phyloP scores from a whole-genome alignment of 2,797 vertebrate species.

The Ambastaia sidthimunki region DNA sequence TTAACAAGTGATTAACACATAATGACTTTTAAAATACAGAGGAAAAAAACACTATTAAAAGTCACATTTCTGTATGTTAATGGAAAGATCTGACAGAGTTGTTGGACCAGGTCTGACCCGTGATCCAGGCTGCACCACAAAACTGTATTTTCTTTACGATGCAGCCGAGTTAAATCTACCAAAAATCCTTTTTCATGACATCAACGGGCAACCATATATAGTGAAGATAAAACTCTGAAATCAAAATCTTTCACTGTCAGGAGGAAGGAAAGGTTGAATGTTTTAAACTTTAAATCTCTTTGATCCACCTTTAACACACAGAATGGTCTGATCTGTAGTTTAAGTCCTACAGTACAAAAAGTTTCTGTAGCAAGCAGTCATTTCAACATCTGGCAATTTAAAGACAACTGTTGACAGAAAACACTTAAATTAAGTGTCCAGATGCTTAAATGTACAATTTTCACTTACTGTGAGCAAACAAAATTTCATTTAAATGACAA shows the following conservation, averaged over 20 bases:
- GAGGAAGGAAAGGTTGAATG: slow-evolving; percentile 23
- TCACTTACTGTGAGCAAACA: not conserved
- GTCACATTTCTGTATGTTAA: slow-evolving; percentile 13
- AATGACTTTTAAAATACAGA: slow-evolving; percentile 21
- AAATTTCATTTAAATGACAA: slow-evolving; percentile 26
- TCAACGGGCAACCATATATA: slow-evolving; percentile 39
- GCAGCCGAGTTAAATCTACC: slow-evolving; percentile 18
- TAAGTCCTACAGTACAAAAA: slow-evolving; percentile 22
- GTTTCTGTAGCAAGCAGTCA: slow-evolving; percentile 21
- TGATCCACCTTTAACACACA: slow-evolving; percentile 26
- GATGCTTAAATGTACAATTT: not conserved
- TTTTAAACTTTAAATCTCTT: slow-evolving; percentile 29
- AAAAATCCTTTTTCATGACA: slow-evolving; percentile 31
- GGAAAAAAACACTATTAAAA: slow-evolving; percentile 37
- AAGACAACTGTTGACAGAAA: slow-evolving; percentile 16
- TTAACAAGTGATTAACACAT: slow-evolving; percentile 55
- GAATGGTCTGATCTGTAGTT: slow-evolving; percentile 40
- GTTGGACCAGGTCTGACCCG: slow-evolving; percentile 3
- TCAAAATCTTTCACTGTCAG: slow-evolving; percentile 44
- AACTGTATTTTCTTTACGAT: not conserved
- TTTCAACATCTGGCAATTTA: slow-evolving; percentile 29
- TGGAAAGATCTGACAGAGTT: slow-evolving; percentile 25
- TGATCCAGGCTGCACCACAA: slow-evolving; percentile 19
- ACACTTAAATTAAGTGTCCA: slow-evolving; percentile 37
- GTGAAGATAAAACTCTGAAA: slow-evolving; percentile 40